phyloP scores from a whole-genome alignment of 2,113 vertebrate genomes.

The Hippocampus barbouri region DNA sequence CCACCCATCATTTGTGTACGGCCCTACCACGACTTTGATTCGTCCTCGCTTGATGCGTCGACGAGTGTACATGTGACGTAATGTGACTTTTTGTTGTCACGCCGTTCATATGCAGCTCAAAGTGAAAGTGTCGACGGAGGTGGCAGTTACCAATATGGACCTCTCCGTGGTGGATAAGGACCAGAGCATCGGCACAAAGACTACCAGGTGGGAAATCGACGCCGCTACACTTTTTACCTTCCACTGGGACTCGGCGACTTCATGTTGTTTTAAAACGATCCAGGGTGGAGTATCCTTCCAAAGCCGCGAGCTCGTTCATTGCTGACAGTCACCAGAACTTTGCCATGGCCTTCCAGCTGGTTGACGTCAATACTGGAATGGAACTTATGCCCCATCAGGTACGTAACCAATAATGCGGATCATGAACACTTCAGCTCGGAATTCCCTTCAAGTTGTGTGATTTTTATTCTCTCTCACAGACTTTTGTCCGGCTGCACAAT shows the following conservation, averaged over 20 bases:
- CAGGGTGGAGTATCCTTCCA: constrained; percentile 90
- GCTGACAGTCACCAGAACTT: constrained; percentile 98
- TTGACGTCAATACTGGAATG: constrained; percentile 88
- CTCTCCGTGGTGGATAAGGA: constrained; percentile 97
- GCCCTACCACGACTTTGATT: neutral
- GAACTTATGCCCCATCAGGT: constrained; percentile 97
- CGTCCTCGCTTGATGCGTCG: neutral
- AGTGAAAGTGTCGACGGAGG: constrained; percentile 96
- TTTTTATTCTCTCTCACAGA: constrained; percentile 67
- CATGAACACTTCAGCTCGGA: neutral
- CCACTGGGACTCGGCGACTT: neutral
- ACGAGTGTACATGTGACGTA: neutral
- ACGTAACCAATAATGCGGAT: neutral
- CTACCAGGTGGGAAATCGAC: constrained; percentile 75
- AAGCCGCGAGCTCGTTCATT: constrained; percentile 85
- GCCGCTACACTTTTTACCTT: neutral
- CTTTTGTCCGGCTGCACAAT: constrained; percentile 93
- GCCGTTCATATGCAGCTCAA: constrained; percentile 76
- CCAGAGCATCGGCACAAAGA: constrained; percentile 97
- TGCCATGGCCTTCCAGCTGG: constrained; percentile 91
- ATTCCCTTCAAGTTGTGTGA: neutral
- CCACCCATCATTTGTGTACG: neutral
- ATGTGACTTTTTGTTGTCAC: neutral
- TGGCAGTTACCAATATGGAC: constrained; percentile 90
- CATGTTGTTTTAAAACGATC: constrained; percentile 40